Conservation (phyloP, 2,797 vertebrate genomes). For the Peromyscus melanophrys region DNA sequence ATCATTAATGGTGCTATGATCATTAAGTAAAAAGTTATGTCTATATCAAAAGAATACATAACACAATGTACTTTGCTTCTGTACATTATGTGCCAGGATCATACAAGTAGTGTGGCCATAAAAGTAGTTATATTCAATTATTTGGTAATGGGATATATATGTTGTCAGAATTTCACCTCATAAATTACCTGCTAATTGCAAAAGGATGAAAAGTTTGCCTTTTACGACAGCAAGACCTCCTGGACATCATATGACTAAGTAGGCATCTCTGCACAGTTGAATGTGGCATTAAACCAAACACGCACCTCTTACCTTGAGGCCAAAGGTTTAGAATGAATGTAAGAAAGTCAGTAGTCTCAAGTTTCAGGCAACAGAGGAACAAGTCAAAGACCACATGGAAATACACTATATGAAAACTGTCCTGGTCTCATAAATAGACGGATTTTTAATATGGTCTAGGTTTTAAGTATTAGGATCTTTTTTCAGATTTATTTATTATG, state of each 20-base stretch:
- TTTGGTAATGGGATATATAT: conserved; percentile 33
- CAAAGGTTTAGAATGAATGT: conserved; percentile 53
- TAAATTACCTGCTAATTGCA: conserved; percentile 59
- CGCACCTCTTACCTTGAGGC: background rate
- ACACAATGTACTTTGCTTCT: conserved; percentile 49
- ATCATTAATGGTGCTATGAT: conserved; percentile 55
- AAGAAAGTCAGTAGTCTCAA: conserved; percentile 59
- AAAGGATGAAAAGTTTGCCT: background rate
- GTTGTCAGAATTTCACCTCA: conserved; percentile 18
- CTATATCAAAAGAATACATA: conserved; percentile 50
- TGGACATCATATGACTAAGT: background rate
- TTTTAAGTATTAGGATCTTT: conserved; percentile 48
- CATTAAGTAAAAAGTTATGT: conserved; percentile 28
- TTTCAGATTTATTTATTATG: background rate
- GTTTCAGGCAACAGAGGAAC: background rate
- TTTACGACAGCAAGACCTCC: conserved; percentile 1
- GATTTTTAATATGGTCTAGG: conserved; percentile 42
- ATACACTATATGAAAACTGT: conserved; percentile 48
- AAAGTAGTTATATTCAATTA: conserved; percentile 55
- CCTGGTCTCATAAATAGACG: conserved; percentile 19
- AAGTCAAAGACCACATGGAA: background rate
- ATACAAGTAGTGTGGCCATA: conserved; percentile 33
- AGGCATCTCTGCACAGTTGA: conserved; percentile 32
- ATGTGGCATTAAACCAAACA: background rate
- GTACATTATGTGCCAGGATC: background rate